A percentile compares a stretch with the other conserved stretches of the same genome.
Evolutionary conservation across 2,113 vertebrate species (phyloP).

Genomic region (Fregetta grallaria): DNA sequence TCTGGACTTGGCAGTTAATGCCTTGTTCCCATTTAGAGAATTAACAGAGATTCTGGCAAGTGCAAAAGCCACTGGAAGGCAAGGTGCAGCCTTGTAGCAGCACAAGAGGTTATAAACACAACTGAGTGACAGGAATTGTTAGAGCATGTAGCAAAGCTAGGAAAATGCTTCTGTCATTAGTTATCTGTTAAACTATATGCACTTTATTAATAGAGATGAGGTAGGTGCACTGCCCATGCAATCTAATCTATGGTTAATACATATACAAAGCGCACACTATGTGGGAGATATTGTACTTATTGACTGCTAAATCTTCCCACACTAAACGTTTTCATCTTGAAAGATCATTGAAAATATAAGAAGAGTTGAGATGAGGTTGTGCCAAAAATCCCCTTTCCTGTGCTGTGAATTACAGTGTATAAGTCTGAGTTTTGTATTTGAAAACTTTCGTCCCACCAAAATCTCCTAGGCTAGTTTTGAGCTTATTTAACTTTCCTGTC

Average conservation of each 20-base stretch:
- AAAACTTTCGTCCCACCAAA: background rate
- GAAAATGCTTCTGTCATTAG: background rate
- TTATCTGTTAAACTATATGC: background rate
- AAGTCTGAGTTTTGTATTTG: background rate
- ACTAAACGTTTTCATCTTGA: background rate
- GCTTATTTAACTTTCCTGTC: background rate
- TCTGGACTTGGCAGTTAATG: background rate
- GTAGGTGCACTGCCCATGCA: background rate
- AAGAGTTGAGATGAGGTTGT: background rate
- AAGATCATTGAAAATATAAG: background rate
- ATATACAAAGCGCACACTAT: background rate
- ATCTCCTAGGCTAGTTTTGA: background rate
- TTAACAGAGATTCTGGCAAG: background rate
- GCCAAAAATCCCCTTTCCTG: background rate
- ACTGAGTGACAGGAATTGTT: background rate
- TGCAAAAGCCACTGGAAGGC: background rate
- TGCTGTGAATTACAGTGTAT: background rate
- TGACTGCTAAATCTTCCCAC: background rate
- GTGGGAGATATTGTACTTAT: background rate
- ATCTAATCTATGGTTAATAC: background rate
- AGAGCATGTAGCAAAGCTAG: background rate
- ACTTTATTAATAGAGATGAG: background rate
- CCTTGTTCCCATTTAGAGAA: background rate
- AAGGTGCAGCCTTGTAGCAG: background rate
- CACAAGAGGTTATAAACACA: background rate